Evolutionary conservation across 2,888 invertebrate species (phyloP), one percentile per base, ranked within the genome.

Genomic region (Clitarchus hookeri): DNA sequence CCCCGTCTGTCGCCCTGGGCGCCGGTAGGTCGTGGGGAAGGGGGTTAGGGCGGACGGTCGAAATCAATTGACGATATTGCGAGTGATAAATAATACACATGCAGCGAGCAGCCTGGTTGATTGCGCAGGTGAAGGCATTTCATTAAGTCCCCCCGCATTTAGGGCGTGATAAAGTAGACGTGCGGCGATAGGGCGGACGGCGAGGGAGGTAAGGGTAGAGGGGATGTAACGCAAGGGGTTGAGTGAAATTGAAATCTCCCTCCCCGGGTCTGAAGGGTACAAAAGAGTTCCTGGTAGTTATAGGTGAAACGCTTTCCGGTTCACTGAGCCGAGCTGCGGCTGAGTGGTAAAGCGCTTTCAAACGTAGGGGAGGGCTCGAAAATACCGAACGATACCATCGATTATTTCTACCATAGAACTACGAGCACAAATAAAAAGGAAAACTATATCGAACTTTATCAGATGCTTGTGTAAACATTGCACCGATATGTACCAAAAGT

Each of bases 31-130:
- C 4, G n/a, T n/a, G 82, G 82, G 82, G 82, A 23, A 3, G 82
- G 82, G 82, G 82, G n/a, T n/a, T 8, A 16, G 26, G 11, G 26
- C 16, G 36, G 82, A 23, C 19, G 36, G 82, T 6, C 13, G 82
- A 65, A n/a, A 65, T 65, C 65, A 65, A 65, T 65, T 19, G 65
- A 65, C 65, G 65, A 65, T 65, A 65, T 65, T 65, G 65, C 65
- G 65, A 65, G 65, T 19, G 65, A 65, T 65, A 65, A 65, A 65
- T 65, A 65, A 65, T 65, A 65, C 11, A 65, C 65, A 65, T 19
- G 65, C 65, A n/a, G 65, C 65, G 2, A 8, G 65, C 65, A 23
- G 12, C 11, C 16, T 13, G 65, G 19, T 65, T 65, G 65, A 65
- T 65, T 19, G 65, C 65, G n/a, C 65, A 6, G 65, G 65, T 65